Evolutionary conservation across 2,113 vertebrate species (phyloP).

Genomic region (Bujurquina vittata): DNA sequence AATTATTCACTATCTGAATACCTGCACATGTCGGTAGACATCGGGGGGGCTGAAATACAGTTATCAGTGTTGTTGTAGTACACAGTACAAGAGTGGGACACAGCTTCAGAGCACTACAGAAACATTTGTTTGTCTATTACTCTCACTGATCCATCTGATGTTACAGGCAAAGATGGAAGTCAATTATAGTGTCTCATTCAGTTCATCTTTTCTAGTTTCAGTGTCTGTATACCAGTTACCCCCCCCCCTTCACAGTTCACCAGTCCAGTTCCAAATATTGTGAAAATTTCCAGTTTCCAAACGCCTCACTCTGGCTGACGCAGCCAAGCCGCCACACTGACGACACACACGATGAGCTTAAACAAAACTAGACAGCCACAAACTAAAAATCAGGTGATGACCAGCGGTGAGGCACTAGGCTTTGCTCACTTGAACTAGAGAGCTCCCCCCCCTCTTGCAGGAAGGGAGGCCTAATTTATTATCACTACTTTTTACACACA

Average conservation of each 20-base stretch:
- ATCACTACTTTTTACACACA: conserved; percentile 62
- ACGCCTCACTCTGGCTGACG: conserved; percentile 14
- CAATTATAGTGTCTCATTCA: neutral
- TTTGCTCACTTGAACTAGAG: conserved; percentile 57
- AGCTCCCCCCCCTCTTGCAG: conserved; percentile 66
- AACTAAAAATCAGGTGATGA: conserved; percentile 13
- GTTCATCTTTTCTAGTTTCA: neutral
- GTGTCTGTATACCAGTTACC: neutral
- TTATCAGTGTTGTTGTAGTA: neutral
- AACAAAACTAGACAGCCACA: conserved; percentile 15
- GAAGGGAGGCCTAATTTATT: conserved; percentile 62
- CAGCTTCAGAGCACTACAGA: conserved; percentile 27
- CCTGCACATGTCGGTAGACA: too few species aligned
- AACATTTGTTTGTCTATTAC: neutral
- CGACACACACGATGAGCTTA: neutral
- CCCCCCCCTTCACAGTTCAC: conserved; percentile 18
- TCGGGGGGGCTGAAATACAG: neutral
- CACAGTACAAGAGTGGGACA: conserved; percentile 29
- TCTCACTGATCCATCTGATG: neutral
- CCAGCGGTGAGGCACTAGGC: conserved; percentile 69
- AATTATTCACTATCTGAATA: too few species aligned
- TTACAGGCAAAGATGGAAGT: conserved; percentile 4
- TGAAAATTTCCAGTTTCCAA: conserved; percentile 11
- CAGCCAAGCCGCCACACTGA: neutral
- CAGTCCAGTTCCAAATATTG: conserved; percentile 12